Base-by-base conservation (phyloP, 1,140 invertebrate species). In the Lethrus apterus region DNA sequence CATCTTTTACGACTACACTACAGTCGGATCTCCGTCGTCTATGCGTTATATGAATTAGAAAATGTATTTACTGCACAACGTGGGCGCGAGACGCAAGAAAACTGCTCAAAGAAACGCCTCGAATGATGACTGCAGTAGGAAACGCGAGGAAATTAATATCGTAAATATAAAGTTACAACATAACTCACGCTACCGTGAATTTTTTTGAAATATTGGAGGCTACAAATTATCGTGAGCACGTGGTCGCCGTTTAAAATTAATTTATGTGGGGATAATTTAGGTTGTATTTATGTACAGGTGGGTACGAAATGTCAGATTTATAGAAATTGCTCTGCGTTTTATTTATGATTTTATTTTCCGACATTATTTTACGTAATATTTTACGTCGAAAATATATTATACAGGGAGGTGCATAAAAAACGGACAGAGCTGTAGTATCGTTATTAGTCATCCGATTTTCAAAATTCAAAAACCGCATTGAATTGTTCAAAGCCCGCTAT, bases 101-200 rank as follows among this genome's bases (percentile, higher is more conserved):
- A 21, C 13, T 21, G 4, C 18, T 5, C 4, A 23, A 10, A 21
- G 21, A 11, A 14, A 36, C 20, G 3, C 21, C 2, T 40, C 36
- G 11, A 13, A 24, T 24, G 36, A 11, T 24, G 36, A 40, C 36
- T 21, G 21, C 36, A 40, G 36, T 48, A 50, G 54, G 55, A 57
- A 62, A 54, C 48, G 46, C 52, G 52, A 56, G 59, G 57, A 62
- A 62, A 62, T 62, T 62, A 62, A 62, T 62, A 62, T 62, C 58
- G 58, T 62, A 62, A 62, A 62, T 62, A 62, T 62, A 58, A 62
- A 62, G 60, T 62, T 62, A 57, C 38, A 53, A 49, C 56, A 58
- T 59, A 60, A 62, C 45, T 62, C 60, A 62, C 45, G 50, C 49
- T 42, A 60, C 50, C 51, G 50, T 46, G 53, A 54, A 54, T 62